Conservation (phyloP, 2,797 vertebrate genomes). For the Premnoplex brunnescens region DNA sequence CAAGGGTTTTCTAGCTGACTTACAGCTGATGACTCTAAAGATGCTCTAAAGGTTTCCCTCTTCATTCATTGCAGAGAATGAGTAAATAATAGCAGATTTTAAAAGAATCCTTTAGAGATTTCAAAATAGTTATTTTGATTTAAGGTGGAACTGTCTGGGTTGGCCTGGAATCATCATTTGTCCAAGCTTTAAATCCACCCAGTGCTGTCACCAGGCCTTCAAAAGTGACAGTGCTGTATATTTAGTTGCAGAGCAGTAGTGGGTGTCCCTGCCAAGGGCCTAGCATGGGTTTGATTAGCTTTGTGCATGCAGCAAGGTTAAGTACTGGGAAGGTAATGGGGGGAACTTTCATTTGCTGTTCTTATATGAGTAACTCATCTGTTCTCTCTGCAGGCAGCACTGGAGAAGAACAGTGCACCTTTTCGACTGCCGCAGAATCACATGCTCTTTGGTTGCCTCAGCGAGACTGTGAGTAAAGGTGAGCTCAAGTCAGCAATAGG, state of each 20-base stretch:
- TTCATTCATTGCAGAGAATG: background rate
- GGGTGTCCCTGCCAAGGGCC: background rate
- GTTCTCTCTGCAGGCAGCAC: slow-evolving; percentile 63
- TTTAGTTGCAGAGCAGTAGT: background rate
- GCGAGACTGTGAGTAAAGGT: slow-evolving; percentile 83
- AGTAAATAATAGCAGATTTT: background rate
- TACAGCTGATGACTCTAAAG: background rate
- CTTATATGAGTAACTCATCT: background rate
- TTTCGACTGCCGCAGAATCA: slow-evolving; percentile 90
- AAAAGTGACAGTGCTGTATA: background rate
- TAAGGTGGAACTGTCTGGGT: background rate
- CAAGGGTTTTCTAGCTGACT: background rate
- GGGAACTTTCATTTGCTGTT: background rate
- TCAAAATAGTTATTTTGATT: background rate
- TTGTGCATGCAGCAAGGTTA: background rate
- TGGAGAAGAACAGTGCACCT: slow-evolving; percentile 76
- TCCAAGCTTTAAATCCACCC: background rate
- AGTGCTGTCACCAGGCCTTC: background rate
- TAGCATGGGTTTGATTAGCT: background rate
- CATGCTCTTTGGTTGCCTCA: slow-evolving; percentile 84
- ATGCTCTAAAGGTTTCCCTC: background rate
- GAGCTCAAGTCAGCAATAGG: background rate
- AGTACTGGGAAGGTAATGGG: accelerated
- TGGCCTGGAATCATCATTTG: background rate
- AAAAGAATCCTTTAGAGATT: background rate